These are phyloP conservation scores for Propsilocerus akamusi DNA, from an alignment of 1,140 invertebrate genomes.

Conservation along the genomic window DNA sequence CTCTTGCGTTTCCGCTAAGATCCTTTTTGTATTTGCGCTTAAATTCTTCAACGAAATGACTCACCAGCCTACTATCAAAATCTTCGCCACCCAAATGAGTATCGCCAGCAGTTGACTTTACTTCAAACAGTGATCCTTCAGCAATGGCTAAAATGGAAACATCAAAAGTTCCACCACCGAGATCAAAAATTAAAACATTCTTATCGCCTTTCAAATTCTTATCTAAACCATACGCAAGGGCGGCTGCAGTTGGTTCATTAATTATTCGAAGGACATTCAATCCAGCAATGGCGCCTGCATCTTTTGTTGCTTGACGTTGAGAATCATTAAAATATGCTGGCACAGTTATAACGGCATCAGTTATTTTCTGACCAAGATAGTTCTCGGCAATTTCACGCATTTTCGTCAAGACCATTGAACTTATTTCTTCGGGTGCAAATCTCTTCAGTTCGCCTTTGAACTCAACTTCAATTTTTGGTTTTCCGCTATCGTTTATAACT, in stretches of 20 bases:
- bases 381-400: slow-evolving; percentile 51
- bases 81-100: slow-evolving; percentile 58
- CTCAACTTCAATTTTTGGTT: slow-evolving; percentile 57
- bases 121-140: slow-evolving; percentile 64
- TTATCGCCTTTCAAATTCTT: slow-evolving; percentile 67
- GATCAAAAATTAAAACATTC: slow-evolving; percentile 54
- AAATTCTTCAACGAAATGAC: slow-evolving; percentile 60
- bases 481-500: slow-evolving; percentile 43
- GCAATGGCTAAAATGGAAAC: slow-evolving; percentile 75
- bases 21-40: slow-evolving; percentile 71
- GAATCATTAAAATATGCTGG: too few species aligned
- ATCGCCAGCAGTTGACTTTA: slow-evolving; percentile 58
- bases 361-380: slow-evolving; percentile 31
- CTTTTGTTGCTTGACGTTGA: too few species aligned
- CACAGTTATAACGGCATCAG: slow-evolving; percentile 47
- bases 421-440: slow-evolving; percentile 72
- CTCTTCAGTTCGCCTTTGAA: slow-evolving; percentile 56
- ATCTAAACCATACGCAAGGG: slow-evolving; percentile 66
- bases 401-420: slow-evolving; percentile 67
- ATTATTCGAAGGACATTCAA: slow-evolving; percentile 72
- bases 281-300: slow-evolving; percentile 55
- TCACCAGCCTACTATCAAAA: slow-evolving; percentile 67
- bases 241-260: slow-evolving; percentile 64
- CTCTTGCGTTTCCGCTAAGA: slow-evolving; percentile 49
- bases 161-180: slow-evolving; percentile 63